A percentile compares a stretch with the other conserved stretches of the same genome.
phyloP scores from a whole-genome alignment of 2,797 vertebrate genomes.

The Coccyzus lansbergi region DNA sequence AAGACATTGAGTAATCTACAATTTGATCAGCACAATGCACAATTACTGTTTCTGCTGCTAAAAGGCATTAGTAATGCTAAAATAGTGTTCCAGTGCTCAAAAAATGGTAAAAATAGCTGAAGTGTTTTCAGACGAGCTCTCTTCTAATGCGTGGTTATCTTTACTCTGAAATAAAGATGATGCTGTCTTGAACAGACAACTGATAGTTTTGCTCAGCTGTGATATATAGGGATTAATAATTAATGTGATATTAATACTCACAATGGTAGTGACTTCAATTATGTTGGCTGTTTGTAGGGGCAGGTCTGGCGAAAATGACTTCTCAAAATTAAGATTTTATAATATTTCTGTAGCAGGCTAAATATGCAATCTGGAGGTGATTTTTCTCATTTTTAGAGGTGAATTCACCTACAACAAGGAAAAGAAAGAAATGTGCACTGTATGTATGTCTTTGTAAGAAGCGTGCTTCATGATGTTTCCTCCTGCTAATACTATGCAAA shows the following conservation, averaged over 20 bases:
- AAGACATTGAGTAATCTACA: not conserved
- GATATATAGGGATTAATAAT: not conserved
- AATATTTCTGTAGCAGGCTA: not conserved
- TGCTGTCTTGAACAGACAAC: not conserved
- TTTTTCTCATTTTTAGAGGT: not conserved
- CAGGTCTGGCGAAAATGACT: not conserved
- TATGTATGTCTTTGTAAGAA: not conserved
- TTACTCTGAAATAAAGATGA: not conserved
- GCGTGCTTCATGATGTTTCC: not conserved
- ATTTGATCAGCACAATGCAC: not conserved
- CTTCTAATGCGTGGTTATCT: not conserved
- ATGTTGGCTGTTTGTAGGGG: not conserved
- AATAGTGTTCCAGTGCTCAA: not conserved
- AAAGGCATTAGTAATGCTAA: not conserved
- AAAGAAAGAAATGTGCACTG: not conserved
- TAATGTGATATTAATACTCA: not conserved
- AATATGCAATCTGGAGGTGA: not conserved
- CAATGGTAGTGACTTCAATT: not conserved
- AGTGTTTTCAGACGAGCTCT: not conserved
- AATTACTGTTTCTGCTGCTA: not conserved
- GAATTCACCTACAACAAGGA: not conserved
- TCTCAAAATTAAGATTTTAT: not conserved
- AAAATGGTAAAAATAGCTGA: not conserved
- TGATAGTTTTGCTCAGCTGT: not conserved
- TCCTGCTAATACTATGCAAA: not conserved